Conservation (phyloP, 1,140 invertebrate genomes). For the Chlorops oryzae region DNA sequence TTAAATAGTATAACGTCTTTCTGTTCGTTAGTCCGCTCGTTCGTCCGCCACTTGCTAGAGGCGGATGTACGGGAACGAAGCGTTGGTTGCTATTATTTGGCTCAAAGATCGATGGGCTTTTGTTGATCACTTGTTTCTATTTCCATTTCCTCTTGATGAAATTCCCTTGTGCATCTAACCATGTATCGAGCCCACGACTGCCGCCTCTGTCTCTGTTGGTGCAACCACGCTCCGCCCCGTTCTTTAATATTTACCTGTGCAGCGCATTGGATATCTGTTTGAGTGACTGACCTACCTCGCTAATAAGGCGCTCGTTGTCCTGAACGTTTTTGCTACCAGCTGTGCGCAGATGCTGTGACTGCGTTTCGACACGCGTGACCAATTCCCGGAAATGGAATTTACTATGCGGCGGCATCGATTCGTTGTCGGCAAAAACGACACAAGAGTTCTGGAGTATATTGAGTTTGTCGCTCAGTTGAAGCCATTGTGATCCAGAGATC, state of each 20-base stretch:
- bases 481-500: constrained; percentile 62
- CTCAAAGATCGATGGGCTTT: constrained; percentile 1
- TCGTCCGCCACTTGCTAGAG: too few species aligned
- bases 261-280: constrained; percentile 75
- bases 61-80: too few species aligned
- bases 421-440: constrained; percentile 60
- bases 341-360: constrained; percentile 68
- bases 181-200: constrained; percentile 3
- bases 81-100: background rate
- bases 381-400: constrained; percentile 86
- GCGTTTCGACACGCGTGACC: constrained; percentile 70
- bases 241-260: constrained; percentile 61
- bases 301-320: constrained; percentile 62
- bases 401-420: constrained; percentile 73
- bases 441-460: constrained; percentile 72
- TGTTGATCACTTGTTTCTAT: background rate
- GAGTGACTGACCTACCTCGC: constrained; percentile 71
- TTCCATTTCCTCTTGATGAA: constrained; percentile 36
- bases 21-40: too few species aligned
- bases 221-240: constrained; percentile 31
- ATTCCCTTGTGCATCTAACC: constrained; percentile 44
- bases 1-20: too few species aligned
- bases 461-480: constrained; percentile 80
- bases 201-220: constrained; percentile 11
- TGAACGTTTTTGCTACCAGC: constrained; percentile 64